Conservation (phyloP, 1,140 invertebrate species). For the Onthophagus taurus region DNA sequence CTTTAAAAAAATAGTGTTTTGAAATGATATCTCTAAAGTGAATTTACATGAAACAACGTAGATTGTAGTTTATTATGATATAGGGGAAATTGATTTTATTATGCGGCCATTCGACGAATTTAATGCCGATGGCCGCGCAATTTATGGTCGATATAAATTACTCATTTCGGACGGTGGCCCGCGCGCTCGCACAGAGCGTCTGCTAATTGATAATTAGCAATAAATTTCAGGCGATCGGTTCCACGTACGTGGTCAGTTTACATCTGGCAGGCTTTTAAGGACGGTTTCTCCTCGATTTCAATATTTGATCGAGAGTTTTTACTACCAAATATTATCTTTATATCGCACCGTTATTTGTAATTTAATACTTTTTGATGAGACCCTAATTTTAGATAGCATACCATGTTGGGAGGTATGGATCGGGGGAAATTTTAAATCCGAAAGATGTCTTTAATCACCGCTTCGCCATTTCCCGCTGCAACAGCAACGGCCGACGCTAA, state of each 20-base stretch:
- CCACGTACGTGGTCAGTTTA: neutral
- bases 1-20: no score
- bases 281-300: neutral
- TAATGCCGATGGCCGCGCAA: no score
- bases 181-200: no score
- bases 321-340: constrained; percentile 3
- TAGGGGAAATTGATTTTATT: no score
- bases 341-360: neutral
- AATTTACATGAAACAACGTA: no score
- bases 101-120: no score
- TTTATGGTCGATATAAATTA: no score
- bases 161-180: no score
- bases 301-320: neutral
- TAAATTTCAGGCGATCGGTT: neutral
- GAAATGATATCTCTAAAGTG: no score
- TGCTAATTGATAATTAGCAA: no score
- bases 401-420: neutral
- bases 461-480: no score
- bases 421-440: neutral
- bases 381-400: neutral
- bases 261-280: neutral
- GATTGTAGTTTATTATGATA: no score
- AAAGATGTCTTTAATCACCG: constrained; percentile 7
- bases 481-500: constrained; percentile 4
- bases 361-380: constrained; percentile 3